phyloP scores from a whole-genome alignment of 2,888 invertebrate genomes.

The Macrosoma leucophasiata region DNA sequence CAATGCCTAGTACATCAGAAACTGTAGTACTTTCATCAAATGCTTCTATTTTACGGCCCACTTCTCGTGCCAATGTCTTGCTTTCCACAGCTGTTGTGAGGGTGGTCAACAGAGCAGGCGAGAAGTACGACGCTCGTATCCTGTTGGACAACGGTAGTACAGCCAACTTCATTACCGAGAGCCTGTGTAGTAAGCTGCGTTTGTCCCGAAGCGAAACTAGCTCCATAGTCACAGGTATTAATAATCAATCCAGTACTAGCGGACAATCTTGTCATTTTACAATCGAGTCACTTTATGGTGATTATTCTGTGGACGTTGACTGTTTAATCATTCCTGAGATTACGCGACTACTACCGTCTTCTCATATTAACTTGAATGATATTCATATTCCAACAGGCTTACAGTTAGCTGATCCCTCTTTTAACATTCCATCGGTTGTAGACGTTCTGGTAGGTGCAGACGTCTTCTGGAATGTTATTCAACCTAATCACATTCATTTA shows the following conservation, averaged over 20 bases:
- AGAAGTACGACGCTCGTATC: conserved; percentile 7
- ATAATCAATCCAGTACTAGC: conserved; percentile 16
- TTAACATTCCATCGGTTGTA: conserved; percentile 21
- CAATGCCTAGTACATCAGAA: not conserved
- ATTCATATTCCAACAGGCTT: conserved; percentile 11
- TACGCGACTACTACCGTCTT: conserved; percentile 18
- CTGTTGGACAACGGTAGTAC: conserved; percentile 18
- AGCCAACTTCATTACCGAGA: conserved; percentile 18
- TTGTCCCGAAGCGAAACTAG: conserved; percentile 12
- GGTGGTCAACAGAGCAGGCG: conserved; percentile 10
- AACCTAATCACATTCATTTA: conserved; percentile 2
- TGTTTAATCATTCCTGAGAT: conserved; percentile 24
- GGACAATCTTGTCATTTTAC: conserved; percentile 20
- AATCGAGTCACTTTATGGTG: conserved; percentile 13
- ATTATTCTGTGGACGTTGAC: conserved; percentile 12
- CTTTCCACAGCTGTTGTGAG: conserved; percentile 18
- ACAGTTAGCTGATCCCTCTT: conserved; percentile 24
- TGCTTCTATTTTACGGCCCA: not conserved
- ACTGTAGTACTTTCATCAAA: not conserved
- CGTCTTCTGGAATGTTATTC: conserved; percentile 22
- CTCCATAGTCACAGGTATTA: conserved; percentile 25
- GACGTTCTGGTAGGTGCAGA: conserved; percentile 26
- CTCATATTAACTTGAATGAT: conserved; percentile 7
- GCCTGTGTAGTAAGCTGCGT: conserved; percentile 18
- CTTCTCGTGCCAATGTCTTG: conserved; percentile 1